phyloP scores from a whole-genome alignment of 2,888 invertebrate species.

The Melinaea menophilus region DNA sequence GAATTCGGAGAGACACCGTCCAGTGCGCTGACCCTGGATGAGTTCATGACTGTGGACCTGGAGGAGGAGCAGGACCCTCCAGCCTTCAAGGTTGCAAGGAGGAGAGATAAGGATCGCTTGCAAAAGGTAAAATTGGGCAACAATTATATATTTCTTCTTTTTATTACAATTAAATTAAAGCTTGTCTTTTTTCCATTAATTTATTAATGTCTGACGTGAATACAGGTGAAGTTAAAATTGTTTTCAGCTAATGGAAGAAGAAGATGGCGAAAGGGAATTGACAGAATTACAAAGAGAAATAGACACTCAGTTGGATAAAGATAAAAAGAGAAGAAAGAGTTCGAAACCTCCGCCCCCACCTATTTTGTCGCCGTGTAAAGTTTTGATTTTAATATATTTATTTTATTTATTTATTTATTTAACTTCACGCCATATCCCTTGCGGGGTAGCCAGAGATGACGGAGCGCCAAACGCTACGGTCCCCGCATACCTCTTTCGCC shows the following conservation, averaged over 20 bases:
- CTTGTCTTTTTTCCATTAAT: too few relatives aligned
- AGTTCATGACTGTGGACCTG: slow-evolving; percentile 97
- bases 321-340: slow-evolving; percentile 63
- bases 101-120: slow-evolving; percentile 90
- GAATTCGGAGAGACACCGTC: slow-evolving; percentile 99
- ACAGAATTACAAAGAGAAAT: slow-evolving; percentile 91
- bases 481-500: too few relatives aligned
- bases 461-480: too few relatives aligned
- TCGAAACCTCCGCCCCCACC: background rate
- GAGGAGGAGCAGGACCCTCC: slow-evolving; percentile 98
- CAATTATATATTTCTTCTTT: too few relatives aligned
- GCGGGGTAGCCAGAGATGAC: too few relatives aligned
- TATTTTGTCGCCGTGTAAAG: background rate
- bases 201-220: too few relatives aligned
- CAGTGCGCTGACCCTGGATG: slow-evolving; percentile 94
- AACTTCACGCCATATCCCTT: too few relatives aligned
- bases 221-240: background rate
- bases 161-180: too few relatives aligned
- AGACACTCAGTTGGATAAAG: slow-evolving; percentile 86
- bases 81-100: slow-evolving; percentile 93
- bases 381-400: background rate
- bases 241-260: slow-evolving; percentile 73
- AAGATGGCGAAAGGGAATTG: slow-evolving; percentile 81
- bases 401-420: background rate
- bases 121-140: slow-evolving; percentile 78